Evolutionary conservation across 2,888 invertebrate species (phyloP), one percentile per base, ranked within the genome.

Genomic region (Drosophila emarginata): DNA sequence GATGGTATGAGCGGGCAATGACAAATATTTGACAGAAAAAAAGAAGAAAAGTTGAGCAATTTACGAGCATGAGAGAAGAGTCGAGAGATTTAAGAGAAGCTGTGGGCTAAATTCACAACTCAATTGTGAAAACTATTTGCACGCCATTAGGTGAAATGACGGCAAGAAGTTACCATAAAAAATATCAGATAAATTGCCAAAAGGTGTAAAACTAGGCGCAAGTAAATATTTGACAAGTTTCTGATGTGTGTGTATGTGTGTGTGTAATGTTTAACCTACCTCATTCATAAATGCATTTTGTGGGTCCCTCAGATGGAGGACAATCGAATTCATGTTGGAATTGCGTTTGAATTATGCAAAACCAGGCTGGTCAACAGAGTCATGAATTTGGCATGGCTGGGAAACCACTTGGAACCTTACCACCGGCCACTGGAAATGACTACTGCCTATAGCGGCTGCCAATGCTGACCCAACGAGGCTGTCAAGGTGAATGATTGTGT

Each of bases 91-190:
- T 15, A 26, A 51, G 37, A 69, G 75, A 64, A 61, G 72, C 67
- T 45, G 56, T 45, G 18, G 45, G 18, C 53, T 50, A 72, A 80
- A 78, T 83, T 84, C 85, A 78, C 83, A 85, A 85, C 85, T 84
- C 85, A 85, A 84, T 84, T 84, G 77, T 71, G 78, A 81, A 80
- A 80, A 78, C 85, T 85, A 85, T 84, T 85, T 84, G 78, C 83
- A 84, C 74, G 79, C 85, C 79, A 85, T 84, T 84, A 84, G 77
- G 77, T 66, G 79, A 74, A 80, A 76, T 65, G 83, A 67, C 73
- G 51, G 70, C 62, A 50, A 64, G 58, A 50, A 64, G 62, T 40
- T 36, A 39, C 12, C n/a, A 57, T 9, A 23, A 39, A 57, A 39
- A 23, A 23, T 37, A 21, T n/a, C 2, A 23, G n/a, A 23, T 18